Evolutionary conservation across 2,888 invertebrate species (phyloP).

Genomic region (Microctonus brassicae): DNA sequence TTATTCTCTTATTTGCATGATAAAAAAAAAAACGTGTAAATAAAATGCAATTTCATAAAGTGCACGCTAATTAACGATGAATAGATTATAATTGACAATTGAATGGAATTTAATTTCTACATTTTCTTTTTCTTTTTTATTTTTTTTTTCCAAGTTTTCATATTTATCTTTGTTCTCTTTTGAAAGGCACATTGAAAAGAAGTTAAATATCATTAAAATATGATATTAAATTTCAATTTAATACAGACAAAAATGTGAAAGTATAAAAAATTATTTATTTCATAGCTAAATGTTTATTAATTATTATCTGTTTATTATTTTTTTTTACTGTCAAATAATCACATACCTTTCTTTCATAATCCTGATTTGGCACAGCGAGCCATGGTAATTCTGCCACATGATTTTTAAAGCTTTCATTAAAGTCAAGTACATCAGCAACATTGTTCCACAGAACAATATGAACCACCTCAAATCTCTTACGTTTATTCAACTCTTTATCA

Average conservation of each 20-base stretch:
- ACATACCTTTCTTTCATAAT: slow-evolving; percentile 79
- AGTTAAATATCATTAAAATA: not conserved
- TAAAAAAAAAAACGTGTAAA: slow-evolving; percentile 13
- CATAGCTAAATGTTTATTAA: not conserved
- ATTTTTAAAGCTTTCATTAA: slow-evolving; percentile 76
- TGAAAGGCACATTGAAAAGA: not conserved
- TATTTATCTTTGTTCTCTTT: not conserved
- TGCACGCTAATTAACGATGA: slow-evolving; percentile 11
- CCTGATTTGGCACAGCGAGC: slow-evolving; percentile 80
- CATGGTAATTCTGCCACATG: slow-evolving; percentile 78
- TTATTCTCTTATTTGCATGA: not conserved
- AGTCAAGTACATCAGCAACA: slow-evolving; percentile 76
- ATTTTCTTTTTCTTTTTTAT: too few species aligned
- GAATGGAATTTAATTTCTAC: not conserved
- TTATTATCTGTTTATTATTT: not conserved
- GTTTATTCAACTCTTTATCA: slow-evolving; percentile 57
- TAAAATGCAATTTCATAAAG: not conserved
- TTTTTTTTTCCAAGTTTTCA: too few species aligned
- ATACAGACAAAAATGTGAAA: slow-evolving; percentile 2
- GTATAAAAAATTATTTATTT: not conserved
- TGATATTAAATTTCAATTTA: not conserved
- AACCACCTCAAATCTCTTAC: slow-evolving; percentile 74
- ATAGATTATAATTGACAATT: slow-evolving; percentile 11
- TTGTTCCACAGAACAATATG: slow-evolving; percentile 81
- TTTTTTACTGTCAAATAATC: not conserved